phyloP scores from a whole-genome alignment of 2,797 vertebrate species.

The Acomys russatus region DNA sequence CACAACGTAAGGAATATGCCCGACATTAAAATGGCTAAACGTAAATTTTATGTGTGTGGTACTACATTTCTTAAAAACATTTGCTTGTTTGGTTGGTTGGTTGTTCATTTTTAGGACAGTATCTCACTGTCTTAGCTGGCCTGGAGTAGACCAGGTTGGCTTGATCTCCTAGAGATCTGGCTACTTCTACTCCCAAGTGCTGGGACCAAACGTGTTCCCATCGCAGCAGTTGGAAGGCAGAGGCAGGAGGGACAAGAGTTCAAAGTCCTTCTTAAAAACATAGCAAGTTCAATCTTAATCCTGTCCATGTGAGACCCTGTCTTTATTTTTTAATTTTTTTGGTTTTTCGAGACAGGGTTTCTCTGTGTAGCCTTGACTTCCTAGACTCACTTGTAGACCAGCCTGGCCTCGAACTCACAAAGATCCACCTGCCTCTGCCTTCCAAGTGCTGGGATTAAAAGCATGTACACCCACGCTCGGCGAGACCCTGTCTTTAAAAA shows the following conservation, averaged over 20 bases:
- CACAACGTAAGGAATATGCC: no score
- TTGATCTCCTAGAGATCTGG: background rate
- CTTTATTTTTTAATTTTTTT: background rate
- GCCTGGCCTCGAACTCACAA: no score
- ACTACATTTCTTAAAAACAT: background rate
- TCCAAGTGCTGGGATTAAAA: no score
- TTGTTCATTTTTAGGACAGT: background rate
- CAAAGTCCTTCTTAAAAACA: no score
- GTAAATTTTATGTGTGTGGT: background rate
- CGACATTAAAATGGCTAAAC: background rate
- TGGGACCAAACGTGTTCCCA: background rate
- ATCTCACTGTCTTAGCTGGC: background rate
- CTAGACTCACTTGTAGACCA: no score
- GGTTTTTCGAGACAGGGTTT: no score
- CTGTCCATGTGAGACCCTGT: background rate
- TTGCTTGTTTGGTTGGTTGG: no score
- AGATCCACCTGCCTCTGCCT: no score
- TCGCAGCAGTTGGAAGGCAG: background rate
- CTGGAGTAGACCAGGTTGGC: background rate
- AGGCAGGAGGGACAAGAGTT: background rate
- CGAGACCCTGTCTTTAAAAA: background rate
- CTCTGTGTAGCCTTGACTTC: no score
- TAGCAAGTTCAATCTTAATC: background rate
- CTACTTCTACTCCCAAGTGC: background rate
- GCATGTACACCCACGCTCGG: no score